Evolutionary conservation across 2,113 vertebrate genomes (phyloP).

Genomic region (Channa argus): DNA sequence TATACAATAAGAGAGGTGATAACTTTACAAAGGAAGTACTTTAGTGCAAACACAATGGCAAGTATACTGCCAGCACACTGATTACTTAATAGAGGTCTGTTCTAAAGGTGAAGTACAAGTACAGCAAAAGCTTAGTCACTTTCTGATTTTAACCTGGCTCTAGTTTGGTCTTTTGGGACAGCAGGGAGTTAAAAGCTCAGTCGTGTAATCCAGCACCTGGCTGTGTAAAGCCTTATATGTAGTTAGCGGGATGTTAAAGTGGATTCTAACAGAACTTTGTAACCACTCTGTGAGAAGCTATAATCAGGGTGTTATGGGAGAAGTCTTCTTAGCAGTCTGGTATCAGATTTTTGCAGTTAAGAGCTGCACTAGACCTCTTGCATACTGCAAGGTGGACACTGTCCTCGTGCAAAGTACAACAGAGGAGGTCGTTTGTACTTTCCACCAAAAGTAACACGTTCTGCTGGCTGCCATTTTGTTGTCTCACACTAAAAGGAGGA

Average conservation of each 20-base stretch:
- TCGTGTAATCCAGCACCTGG: conserved; percentile 43
- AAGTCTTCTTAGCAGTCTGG: conserved; percentile 4
- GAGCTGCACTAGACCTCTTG: conserved; percentile 8
- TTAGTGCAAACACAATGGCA: background rate
- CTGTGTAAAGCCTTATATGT: conserved; percentile 1
- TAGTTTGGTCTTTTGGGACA: conserved; percentile 13
- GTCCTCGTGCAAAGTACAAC: no score
- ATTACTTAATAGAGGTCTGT: background rate
- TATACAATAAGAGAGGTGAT: background rate
- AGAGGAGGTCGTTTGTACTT: no score
- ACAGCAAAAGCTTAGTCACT: background rate
- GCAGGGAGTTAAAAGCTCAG: conserved; percentile 27
- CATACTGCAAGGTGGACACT: background rate
- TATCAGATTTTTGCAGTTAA: background rate
- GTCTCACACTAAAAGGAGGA: no score
- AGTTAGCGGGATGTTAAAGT: conserved; percentile 9
- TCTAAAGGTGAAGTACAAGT: conserved; percentile 9
- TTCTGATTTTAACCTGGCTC: conserved; percentile 19
- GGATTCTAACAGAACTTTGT: conserved; percentile 17
- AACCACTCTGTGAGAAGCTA: background rate
- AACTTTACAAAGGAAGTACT: background rate
- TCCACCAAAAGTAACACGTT: no score
- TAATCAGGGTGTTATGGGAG: background rate
- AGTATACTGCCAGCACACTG: background rate
- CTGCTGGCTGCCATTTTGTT: no score